These are phyloP conservation scores for Ochlodes sylvanus DNA, from an alignment of 2,888 invertebrate genomes.

Conservation along the genomic window DNA sequence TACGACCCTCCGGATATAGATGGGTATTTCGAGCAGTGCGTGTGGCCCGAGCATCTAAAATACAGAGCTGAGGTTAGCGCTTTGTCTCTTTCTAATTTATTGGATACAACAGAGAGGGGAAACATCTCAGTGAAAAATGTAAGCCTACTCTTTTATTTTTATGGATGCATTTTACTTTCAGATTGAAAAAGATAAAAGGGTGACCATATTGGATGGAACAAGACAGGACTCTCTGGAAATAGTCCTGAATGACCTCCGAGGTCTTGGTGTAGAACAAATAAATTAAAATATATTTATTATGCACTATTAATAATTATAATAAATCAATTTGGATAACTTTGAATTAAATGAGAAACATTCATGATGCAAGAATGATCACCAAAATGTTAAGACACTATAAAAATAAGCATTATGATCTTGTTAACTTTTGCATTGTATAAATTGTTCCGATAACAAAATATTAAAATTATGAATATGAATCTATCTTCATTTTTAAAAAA, in stretches of 20 bases:
- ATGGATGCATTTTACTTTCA: constrained; percentile 41
- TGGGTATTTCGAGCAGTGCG: constrained; percentile 94
- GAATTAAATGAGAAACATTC: no score
- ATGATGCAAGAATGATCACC: no score
- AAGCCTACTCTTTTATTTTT: no score
- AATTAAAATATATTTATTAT: not conserved
- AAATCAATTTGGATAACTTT: no score
- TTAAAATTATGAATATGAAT: no score
- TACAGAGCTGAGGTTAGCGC: constrained; percentile 71
- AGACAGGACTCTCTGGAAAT: constrained; percentile 48
- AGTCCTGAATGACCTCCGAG: constrained; percentile 55
- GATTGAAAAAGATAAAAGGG: constrained; percentile 62
- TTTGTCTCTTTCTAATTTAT: not conserved
- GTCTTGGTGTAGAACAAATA: constrained; percentile 34
- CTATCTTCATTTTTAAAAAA: no score
- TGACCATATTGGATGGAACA: constrained; percentile 61
- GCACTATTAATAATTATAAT: not conserved
- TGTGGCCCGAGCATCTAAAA: constrained; percentile 94
- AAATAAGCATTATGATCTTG: no score
- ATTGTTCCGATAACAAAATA: no score
- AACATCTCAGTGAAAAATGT: no score
- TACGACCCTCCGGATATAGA: constrained; percentile 95
- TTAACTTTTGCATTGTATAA: no score
- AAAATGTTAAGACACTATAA: no score
- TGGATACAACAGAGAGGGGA: not conserved